Percentiles rank a stretch among this genome's conserved stretches.
phyloP scores from a whole-genome alignment of 2,797 vertebrate genomes.

The Brachymystax lenok region DNA sequence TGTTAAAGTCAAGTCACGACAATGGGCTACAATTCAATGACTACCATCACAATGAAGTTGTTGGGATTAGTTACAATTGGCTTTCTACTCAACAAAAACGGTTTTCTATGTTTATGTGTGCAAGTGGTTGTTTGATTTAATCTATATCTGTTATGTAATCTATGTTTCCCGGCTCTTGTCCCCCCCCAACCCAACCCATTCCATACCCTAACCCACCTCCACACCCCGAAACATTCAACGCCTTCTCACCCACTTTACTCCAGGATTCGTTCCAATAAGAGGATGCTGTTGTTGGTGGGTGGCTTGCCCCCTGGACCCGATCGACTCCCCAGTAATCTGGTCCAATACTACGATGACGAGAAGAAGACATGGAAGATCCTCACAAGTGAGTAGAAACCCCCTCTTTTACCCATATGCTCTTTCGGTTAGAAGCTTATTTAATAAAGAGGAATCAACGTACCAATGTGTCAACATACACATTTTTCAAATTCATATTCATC shows the following conservation, averaged over 20 bases:
- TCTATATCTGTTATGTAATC: not conserved
- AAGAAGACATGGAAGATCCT: conserved; percentile 99
- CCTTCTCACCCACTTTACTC: conserved; percentile 60
- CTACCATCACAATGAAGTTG: not conserved
- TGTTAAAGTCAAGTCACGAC: too few relatives aligned
- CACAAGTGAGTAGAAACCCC: conserved; percentile 88
- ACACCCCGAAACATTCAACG: not conserved
- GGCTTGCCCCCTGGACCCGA: conserved; percentile 98
- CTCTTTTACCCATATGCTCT: conserved; percentile 22
- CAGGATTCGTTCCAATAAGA: conserved; percentile 99
- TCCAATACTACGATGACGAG: conserved; percentile 98
- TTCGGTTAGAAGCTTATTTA: not conserved
- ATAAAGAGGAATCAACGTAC: not conserved
- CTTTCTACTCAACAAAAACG: not conserved
- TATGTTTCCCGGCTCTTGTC: not conserved
- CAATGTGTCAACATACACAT: not conserved
- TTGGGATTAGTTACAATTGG: not conserved
- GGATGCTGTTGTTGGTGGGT: conserved; percentile 96
- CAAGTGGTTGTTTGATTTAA: not conserved
- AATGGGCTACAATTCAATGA: not conserved
- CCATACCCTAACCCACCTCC: conserved; percentile 21
- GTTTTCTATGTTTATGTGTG: not conserved
- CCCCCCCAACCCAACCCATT: not conserved
- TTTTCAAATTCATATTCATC: not conserved
- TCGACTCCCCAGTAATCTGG: conserved; percentile 98